A percentile compares a stretch with the other conserved stretches of the same genome.
Evolutionary conservation across 2,888 invertebrate species (phyloP).

Genomic region (Hirtodrosophila histrioides): DNA sequence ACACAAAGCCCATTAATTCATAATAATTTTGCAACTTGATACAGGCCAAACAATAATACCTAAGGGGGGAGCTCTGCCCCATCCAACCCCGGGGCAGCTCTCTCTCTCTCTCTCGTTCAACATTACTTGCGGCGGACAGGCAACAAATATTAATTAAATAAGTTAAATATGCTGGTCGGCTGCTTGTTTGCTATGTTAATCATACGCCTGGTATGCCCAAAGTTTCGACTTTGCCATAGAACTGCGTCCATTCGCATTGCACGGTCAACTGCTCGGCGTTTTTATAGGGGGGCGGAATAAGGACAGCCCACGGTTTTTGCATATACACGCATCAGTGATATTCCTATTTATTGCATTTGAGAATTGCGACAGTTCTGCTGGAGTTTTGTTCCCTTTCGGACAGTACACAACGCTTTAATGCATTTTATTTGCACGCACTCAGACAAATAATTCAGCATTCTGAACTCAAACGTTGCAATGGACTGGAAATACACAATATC

Average conservation of each 20-base stretch:
- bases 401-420: constrained; percentile 11
- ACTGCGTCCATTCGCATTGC: constrained; percentile 20
- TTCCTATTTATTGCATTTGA: constrained; percentile 68
- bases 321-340: constrained; percentile 57
- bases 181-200: constrained; percentile 36
- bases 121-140: constrained; percentile 23
- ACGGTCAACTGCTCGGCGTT: constrained; percentile 8
- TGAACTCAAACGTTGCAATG: no score
- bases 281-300: background rate
- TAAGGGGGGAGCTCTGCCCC: background rate
- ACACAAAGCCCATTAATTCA: constrained; percentile 64
- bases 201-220: constrained; percentile 40
- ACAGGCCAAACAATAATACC: constrained; percentile 33
- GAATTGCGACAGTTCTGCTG: constrained; percentile 38
- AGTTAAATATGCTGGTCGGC: constrained; percentile 53
- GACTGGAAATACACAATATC: no score
- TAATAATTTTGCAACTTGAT: constrained; percentile 60
- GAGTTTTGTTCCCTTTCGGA: background rate
- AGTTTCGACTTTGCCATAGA: constrained; percentile 27
- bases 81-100: background rate
- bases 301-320: constrained; percentile 14
- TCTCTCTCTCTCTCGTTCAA: constrained; percentile 6
- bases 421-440: constrained; percentile 31
- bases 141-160: constrained; percentile 60
- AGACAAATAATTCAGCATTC: background rate